A percentile compares a stretch with the other conserved stretches of the same genome.
Conservation (phyloP, 2,797 vertebrate species). For the Acridotheres tristis region DNA sequence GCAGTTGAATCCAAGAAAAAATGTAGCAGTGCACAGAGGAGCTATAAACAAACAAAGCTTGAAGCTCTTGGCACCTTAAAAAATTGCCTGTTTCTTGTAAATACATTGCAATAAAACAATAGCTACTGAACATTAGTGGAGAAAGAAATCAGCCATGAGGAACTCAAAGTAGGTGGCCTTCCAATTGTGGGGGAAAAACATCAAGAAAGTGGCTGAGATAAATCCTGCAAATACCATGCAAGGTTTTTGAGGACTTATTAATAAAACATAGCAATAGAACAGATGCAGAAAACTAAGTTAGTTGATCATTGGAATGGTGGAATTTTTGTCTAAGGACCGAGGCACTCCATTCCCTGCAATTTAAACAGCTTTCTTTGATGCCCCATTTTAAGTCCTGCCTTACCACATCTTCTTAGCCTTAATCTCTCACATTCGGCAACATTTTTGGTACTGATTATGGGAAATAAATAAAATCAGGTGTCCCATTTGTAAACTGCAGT, state of each 20-base stretch:
- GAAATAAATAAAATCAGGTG: neutral
- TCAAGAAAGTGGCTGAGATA: neutral
- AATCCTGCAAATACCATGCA: constrained; percentile 10
- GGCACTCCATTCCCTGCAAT: neutral
- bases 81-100: constrained; percentile 62
- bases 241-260: constrained; percentile 27
- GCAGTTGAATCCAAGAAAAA: constrained; percentile 68
- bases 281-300: neutral
- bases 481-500: neutral
- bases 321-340: neutral
- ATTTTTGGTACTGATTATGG: neutral
- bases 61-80: constrained; percentile 57
- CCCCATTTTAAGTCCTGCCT: neutral
- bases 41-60: constrained; percentile 73
- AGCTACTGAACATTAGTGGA: constrained; percentile 38
- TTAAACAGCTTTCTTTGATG: neutral
- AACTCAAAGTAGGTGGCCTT: constrained; percentile 32
- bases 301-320: neutral
- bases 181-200: neutral
- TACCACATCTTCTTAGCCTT: neutral
- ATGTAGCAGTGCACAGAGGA: constrained; percentile 61
- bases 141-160: constrained; percentile 56
- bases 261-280: neutral
- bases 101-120: constrained; percentile 71
- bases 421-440: neutral